These are phyloP conservation scores for Pedicia rivosa DNA, from an alignment of 2,888 invertebrate species.

Conservation along the genomic window DNA sequence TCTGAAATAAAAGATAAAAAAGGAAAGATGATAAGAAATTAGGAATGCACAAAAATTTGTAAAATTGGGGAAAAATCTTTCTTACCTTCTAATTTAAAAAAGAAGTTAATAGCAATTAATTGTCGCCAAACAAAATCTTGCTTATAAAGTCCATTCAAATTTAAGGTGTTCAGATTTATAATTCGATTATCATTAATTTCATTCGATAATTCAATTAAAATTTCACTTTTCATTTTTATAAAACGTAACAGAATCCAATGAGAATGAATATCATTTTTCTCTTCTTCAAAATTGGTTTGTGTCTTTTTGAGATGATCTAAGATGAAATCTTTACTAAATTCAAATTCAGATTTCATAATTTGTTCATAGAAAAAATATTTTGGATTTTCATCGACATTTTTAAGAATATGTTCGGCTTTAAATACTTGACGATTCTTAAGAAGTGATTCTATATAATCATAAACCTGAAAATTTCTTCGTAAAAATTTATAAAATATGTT, in stretches of 20 bases:
- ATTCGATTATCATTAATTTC: not conserved
- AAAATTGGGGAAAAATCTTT: no score
- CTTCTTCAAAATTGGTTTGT: slow-evolving; percentile 28
- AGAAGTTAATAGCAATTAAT: not conserved
- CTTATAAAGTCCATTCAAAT: not conserved
- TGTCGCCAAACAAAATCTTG: not conserved
- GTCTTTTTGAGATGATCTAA: slow-evolving; percentile 44
- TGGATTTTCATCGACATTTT: slow-evolving; percentile 23
- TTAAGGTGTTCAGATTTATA: not conserved
- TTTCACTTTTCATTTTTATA: not conserved
- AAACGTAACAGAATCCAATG: slow-evolving; percentile 1
- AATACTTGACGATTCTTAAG: slow-evolving; percentile 22
- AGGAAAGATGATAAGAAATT: not conserved
- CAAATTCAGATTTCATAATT: slow-evolving; percentile 41
- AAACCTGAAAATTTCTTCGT: slow-evolving; percentile 4
- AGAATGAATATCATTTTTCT: slow-evolving; percentile 19
- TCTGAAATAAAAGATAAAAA: not conserved
- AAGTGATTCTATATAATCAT: not conserved
- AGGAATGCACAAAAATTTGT: not conserved
- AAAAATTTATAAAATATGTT: no score
- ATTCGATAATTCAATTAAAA: not conserved
- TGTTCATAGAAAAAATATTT: slow-evolving; percentile 29
- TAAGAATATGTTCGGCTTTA: slow-evolving; percentile 23
- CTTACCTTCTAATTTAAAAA: not conserved
- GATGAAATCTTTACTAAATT: slow-evolving; percentile 47